These are phyloP conservation scores for Sitobion miscanthi DNA, from an alignment of 1,140 invertebrate genomes.

Conservation along the genomic window DNA sequence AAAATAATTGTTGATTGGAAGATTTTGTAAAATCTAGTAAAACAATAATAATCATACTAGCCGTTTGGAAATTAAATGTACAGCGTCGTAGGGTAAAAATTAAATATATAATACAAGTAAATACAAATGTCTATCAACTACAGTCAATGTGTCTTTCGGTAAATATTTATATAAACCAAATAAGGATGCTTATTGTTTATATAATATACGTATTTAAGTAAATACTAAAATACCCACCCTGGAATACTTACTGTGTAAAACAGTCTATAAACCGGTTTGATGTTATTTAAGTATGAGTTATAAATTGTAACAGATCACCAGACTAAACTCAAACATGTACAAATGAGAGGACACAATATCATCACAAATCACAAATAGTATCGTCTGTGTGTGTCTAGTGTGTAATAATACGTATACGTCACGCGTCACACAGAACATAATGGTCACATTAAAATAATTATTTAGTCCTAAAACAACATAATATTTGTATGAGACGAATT, in stretches of 20 bases:
- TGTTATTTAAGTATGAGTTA: neutral
- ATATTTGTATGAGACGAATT: neutral
- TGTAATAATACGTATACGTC: neutral
- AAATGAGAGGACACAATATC: neutral
- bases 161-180: neutral
- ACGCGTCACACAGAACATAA: neutral
- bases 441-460: neutral
- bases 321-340: neutral
- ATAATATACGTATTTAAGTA: neutral
- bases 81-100: neutral
- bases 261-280: constrained; percentile 11
- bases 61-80: neutral
- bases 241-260: neutral
- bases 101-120: neutral
- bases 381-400: neutral
- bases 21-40: neutral
- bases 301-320: neutral
- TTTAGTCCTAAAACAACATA: constrained; percentile 9
- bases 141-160: neutral
- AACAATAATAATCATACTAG: neutral
- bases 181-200: neutral
- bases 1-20: neutral
- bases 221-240: neutral
- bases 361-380: neutral
- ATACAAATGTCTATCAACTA: neutral